Conservation (phyloP, 2,113 vertebrate genomes). For the Vulpes lagopus region DNA sequence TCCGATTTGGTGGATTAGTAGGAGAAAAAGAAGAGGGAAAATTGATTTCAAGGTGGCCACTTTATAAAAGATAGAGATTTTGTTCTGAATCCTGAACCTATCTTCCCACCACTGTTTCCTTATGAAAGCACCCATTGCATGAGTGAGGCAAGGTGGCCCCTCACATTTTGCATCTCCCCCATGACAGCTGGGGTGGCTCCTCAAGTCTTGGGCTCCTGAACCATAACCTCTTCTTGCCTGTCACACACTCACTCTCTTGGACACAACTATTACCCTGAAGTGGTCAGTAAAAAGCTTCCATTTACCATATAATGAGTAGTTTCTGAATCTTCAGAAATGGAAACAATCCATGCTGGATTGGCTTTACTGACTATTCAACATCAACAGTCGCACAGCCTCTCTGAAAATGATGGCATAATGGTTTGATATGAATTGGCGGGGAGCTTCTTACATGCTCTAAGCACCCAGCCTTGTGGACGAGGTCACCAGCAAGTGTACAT, state of each 20-base stretch:
- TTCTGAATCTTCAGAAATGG: constrained; percentile 57
- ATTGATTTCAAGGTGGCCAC: fast-evolving
- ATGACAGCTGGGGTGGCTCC: background rate
- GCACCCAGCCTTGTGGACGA: constrained; percentile 70
- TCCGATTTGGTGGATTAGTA: background rate
- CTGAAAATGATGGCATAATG: background rate
- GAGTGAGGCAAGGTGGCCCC: background rate
- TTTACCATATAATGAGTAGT: constrained; percentile 58
- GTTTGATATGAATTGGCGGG: constrained; percentile 59
- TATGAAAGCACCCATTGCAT: background rate
- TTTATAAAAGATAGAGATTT: fast-evolving
- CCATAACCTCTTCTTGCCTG: constrained; percentile 43
- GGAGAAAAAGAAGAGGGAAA: background rate
- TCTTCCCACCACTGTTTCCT: background rate
- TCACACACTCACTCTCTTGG: constrained; percentile 55
- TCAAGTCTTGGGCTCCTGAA: constrained; percentile 68
- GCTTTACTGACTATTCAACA: constrained; percentile 10
- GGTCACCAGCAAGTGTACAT: constrained; percentile 46
- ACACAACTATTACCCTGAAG: constrained; percentile 63
- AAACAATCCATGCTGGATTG: background rate
- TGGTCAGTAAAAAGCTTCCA: constrained; percentile 54
- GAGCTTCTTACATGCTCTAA: constrained; percentile 69
- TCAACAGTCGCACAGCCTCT: background rate
- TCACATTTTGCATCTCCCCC: background rate
- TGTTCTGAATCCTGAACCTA: background rate